Evolutionary conservation across 2,888 invertebrate genomes (phyloP).

Genomic region (Phalera bucephala): DNA sequence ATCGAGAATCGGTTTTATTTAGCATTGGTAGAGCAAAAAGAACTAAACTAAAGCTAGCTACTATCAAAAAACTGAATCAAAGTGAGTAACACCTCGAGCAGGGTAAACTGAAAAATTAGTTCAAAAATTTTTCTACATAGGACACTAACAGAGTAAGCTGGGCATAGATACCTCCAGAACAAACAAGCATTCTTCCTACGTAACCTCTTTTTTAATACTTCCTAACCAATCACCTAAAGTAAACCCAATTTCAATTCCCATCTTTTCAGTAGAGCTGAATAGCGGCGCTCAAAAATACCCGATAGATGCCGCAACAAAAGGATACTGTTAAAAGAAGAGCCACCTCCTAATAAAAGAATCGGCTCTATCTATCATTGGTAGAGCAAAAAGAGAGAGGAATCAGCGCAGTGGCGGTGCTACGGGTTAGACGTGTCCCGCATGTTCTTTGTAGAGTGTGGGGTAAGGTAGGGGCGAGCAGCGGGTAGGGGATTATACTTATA

Average conservation of each 20-base stretch:
- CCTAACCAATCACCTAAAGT: too few species aligned
- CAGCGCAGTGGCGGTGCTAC: slow-evolving; percentile 62
- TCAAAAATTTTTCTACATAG: too few species aligned
- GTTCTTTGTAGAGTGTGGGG: slow-evolving; percentile 34
- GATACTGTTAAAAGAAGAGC: slow-evolving; percentile 47
- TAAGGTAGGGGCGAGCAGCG: slow-evolving; percentile 21
- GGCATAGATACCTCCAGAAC: too few species aligned
- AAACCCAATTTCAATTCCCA: too few species aligned
- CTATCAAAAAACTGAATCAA: too few species aligned
- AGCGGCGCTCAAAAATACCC: slow-evolving; percentile 31
- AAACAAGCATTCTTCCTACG: too few species aligned
- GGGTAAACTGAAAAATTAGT: too few species aligned
- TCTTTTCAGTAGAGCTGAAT: too few species aligned
- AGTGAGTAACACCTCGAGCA: too few species aligned
- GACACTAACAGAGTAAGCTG: too few species aligned
- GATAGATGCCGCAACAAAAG: slow-evolving; percentile 46
- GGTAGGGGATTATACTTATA: neutral
- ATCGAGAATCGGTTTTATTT: slow-evolving; percentile 70
- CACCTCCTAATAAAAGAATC: slow-evolving; percentile 68
- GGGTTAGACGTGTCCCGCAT: slow-evolving; percentile 67
- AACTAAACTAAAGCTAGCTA: too few species aligned
- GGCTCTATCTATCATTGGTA: slow-evolving; percentile 64
- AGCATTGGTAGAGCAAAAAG: slow-evolving; percentile 64
- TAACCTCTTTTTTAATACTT: too few species aligned
- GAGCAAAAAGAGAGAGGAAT: slow-evolving; percentile 66